Base-by-base conservation (phyloP, 2,797 vertebrate genomes). In the Notoglanidium macrostoma region DNA sequence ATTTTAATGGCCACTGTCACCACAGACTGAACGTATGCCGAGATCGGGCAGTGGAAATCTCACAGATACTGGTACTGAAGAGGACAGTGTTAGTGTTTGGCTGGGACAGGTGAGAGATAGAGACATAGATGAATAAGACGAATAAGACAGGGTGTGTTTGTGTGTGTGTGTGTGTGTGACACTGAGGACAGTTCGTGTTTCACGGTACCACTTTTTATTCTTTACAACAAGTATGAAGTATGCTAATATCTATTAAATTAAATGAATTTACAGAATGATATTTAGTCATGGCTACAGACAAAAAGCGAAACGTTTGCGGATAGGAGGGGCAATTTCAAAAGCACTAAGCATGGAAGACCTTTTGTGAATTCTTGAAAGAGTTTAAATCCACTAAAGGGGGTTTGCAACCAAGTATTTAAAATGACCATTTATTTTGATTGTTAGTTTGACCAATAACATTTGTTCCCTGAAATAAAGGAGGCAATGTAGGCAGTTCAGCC, bases 1-100 rank as follows among this genome's bases (percentile, higher is more conserved):
- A 96, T 93, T 97, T 97, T 84, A 96, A 93, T 2, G 96, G 97
- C 29, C 93, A 91, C 87, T 96, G 95, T 92, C 94, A 95, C 86
- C 94, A 95, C 90, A 91, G 92, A 81, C 93, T 96, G 91, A 94
- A 90, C 12, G 93, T 89, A 7, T 94, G 95, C 29, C 90, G 92
- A 90, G 95, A 94, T 46, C 90, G 86, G 77, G 63, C 92, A 70
- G 95, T 87, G 80, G 92, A 90, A 46, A 95, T 96, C 91, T 95
- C 94, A 14, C 95, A 95, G 89, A 93, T 96, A 54, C 88, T 97
- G 83, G 88, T 95, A 87, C 90, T 96, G 70, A 94, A 91, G 93
- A 94, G 93, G 88, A 95, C 92, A 46, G 88, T 95, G 83, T 80
- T 94, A 35, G 93, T 94, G 81, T 90, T 91, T 40, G 94, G 95